These are phyloP conservation scores for Campylomormyrus numenius DNA, from an alignment of 2,113 vertebrate species.

Conservation along the genomic window DNA sequence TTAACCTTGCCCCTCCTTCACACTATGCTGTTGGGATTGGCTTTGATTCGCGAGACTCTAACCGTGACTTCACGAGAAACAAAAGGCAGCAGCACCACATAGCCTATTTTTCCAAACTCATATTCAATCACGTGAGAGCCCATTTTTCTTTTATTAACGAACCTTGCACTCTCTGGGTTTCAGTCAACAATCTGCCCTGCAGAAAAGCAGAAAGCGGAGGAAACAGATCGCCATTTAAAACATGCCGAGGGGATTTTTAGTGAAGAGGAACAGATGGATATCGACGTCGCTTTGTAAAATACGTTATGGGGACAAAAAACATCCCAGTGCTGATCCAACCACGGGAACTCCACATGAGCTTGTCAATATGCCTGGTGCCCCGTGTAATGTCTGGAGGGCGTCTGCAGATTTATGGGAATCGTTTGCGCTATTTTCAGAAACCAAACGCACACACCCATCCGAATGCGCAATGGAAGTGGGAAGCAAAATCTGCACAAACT, in stretches of 20 bases:
- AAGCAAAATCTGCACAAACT: not conserved
- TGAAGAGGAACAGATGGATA: constrained; percentile 59
- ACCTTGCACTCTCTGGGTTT: not conserved
- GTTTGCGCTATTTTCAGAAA: not conserved
- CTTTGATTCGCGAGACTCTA: constrained; percentile 4
- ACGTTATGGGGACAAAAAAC: constrained; percentile 40
- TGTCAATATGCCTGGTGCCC: not conserved
- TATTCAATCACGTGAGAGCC: not conserved
- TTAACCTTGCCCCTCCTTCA: constrained; percentile 13
- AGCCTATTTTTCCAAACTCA: constrained; percentile 3
- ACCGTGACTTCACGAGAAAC: constrained; percentile 10
- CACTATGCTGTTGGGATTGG: not conserved
- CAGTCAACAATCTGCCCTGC: not conserved
- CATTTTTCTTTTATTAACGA: not conserved
- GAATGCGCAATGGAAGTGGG: not conserved
- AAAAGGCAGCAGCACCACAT: constrained; percentile 11
- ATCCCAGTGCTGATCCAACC: not conserved
- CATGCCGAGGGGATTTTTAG: constrained; percentile 69
- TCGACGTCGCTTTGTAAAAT: constrained; percentile 49
- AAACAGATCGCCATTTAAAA: not conserved
- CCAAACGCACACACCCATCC: not conserved
- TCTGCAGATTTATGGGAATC: not conserved
- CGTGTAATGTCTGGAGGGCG: not conserved
- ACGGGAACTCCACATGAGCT: not conserved
- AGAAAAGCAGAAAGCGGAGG: not conserved